Conservation (phyloP, 2,797 vertebrate genomes). For the Vespertilio murinus region DNA sequence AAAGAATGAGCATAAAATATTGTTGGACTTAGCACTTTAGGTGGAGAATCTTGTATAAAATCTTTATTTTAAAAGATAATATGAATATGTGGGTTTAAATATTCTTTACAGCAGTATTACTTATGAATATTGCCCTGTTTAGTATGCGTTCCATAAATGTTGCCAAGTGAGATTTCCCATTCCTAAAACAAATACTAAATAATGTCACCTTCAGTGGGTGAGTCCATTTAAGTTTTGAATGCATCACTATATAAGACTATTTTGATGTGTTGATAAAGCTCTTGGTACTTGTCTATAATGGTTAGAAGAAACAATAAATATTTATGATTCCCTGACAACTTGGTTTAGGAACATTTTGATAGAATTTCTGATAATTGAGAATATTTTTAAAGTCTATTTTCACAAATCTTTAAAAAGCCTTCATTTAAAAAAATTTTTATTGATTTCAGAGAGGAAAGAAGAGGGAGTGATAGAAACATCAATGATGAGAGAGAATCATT, state of each 20-base stretch:
- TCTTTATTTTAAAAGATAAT: slow-evolving; percentile 30
- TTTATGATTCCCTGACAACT: slow-evolving; percentile 35
- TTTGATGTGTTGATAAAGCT: slow-evolving; percentile 6
- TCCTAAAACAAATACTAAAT: slow-evolving; percentile 56
- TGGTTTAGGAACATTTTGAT: slow-evolving; percentile 45
- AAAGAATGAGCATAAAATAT: not conserved
- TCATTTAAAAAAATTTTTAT: not conserved
- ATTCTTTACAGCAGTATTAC: not conserved
- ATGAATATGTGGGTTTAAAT: not conserved
- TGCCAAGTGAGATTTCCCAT: slow-evolving; percentile 11
- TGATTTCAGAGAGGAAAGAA: too few species aligned
- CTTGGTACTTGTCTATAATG: slow-evolving; percentile 16
- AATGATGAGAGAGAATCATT: too few species aligned
- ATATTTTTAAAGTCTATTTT: slow-evolving; percentile 17
- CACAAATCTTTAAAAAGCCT: slow-evolving; percentile 23
- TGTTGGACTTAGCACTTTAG: not conserved
- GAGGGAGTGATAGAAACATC: too few species aligned
- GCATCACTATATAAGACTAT: not conserved
- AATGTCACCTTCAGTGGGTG: not conserved
- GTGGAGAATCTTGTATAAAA: not conserved
- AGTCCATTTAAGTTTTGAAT: slow-evolving; percentile 42
- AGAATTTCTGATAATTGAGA: slow-evolving; percentile 31
- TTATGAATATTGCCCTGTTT: not conserved
- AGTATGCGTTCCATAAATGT: slow-evolving; percentile 10
- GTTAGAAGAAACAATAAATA: slow-evolving; percentile 54